Evolutionary conservation across 2,888 invertebrate species (phyloP).

Genomic region (Drosophila melanosoma): DNA sequence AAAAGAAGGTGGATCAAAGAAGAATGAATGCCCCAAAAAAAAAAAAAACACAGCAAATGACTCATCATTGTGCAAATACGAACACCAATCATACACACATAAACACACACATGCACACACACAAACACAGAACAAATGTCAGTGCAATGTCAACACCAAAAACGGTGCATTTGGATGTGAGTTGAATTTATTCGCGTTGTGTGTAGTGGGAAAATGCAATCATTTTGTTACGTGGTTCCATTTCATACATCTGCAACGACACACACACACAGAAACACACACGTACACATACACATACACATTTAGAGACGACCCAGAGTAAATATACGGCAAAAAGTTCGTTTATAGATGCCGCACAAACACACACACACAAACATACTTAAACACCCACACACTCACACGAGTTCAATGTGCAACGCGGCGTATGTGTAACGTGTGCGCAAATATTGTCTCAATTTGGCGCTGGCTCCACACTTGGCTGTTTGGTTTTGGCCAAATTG

Average conservation of each 20-base stretch:
- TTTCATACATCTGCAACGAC: conserved; percentile 35
- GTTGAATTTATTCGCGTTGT: conserved; percentile 52
- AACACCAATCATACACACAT: conserved; percentile 36
- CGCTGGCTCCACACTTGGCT: conserved; percentile 62
- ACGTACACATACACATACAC: neutral
- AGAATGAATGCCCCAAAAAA: conserved; percentile 38
- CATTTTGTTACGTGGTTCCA: conserved; percentile 75
- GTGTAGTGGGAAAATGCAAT: conserved; percentile 71
- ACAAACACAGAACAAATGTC: conserved; percentile 9
- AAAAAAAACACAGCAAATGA: conserved; percentile 66
- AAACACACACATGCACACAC: conserved; percentile 19
- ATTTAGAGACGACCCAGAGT: conserved; percentile 30
- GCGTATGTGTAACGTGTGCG: conserved; percentile 75
- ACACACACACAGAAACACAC: neutral
- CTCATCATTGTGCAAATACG: conserved; percentile 54
- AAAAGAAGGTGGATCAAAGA: neutral
- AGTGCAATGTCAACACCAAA: conserved; percentile 48
- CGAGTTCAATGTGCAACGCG: conserved; percentile 56
- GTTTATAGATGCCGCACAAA: conserved; percentile 57
- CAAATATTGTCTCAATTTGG: conserved; percentile 78
- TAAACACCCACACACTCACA: neutral
- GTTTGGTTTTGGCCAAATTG: conserved; percentile 56
- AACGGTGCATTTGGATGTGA: conserved; percentile 13
- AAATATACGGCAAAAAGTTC: conserved; percentile 72
- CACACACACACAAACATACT: neutral